Percentiles rank a stretch among this genome's conserved stretches.
These are phyloP conservation scores for Melolontha melolontha DNA, from an alignment of 2,888 invertebrate species.

Conservation along the genomic window DNA sequence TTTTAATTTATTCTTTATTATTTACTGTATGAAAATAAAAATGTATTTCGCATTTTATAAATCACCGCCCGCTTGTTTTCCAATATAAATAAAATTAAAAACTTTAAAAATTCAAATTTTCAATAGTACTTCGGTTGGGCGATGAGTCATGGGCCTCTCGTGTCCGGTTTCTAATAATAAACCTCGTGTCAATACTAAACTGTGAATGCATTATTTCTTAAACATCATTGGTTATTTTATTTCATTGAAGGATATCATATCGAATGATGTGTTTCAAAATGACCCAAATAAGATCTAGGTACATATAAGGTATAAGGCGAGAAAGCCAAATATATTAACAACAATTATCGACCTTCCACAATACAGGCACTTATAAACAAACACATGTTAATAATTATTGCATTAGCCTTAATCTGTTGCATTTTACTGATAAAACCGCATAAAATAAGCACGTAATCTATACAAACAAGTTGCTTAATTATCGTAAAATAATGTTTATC, in stretches of 20 bases:
- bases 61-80: too few species aligned
- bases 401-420: conserved; percentile 13
- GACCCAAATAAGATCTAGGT: conserved; percentile 23
- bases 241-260: not conserved
- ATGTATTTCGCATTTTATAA: too few species aligned
- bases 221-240: not conserved
- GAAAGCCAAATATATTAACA: conserved; percentile 30
- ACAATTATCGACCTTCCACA: conserved; percentile 26
- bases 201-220: not conserved
- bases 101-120: too few species aligned
- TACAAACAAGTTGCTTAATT: not conserved
- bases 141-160: too few species aligned
- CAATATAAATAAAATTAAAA: too few species aligned
- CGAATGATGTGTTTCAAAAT: not conserved
- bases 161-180: too few species aligned
- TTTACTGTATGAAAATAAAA: too few species aligned
- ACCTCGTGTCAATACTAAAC: too few species aligned
- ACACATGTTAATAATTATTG: conserved; percentile 15
- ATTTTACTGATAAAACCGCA: not conserved
- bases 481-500: not conserved
- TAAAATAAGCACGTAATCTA: not conserved
- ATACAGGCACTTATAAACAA: not conserved
- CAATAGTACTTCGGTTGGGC: too few species aligned
- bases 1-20: too few species aligned
- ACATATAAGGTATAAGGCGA: conserved; percentile 22